Evolutionary conservation across 2,797 vertebrate species (phyloP).

Genomic region (Xenopus petersii): DNA sequence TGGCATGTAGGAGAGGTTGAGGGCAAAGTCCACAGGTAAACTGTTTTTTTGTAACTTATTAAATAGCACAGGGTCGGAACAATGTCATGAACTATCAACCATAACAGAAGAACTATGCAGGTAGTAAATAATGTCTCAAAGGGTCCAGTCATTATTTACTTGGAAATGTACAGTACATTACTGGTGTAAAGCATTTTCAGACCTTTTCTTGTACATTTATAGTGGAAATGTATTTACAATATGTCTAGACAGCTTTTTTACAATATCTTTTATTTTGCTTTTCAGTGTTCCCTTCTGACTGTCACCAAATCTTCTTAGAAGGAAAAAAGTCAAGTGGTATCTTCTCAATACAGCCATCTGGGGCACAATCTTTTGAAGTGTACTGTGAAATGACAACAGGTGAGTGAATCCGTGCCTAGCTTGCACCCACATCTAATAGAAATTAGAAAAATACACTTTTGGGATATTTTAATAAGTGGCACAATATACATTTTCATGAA

Average conservation of each 20-base stretch:
- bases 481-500: too few relatives aligned
- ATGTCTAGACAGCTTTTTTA: neutral
- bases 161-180: too few relatives aligned
- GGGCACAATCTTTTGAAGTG: constrained; percentile 76
- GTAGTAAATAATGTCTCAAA: too few relatives aligned
- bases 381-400: constrained; percentile 86
- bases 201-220: too few relatives aligned
- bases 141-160: too few relatives aligned
- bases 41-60: neutral
- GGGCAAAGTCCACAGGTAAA: constrained; percentile 50
- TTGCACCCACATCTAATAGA: too few relatives aligned
- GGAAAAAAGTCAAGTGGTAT: constrained; percentile 78
- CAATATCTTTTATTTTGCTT: neutral
- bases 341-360: constrained; percentile 79
- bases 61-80: neutral
- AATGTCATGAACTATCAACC: too few relatives aligned
- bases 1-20: constrained; percentile 35
- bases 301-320: constrained; percentile 83
- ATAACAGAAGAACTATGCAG: too few relatives aligned
- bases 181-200: too few relatives aligned
- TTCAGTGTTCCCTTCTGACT: constrained; percentile 74
- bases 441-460: too few relatives aligned
- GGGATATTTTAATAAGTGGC: too few relatives aligned
- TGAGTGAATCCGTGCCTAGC: constrained; percentile 50
- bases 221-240: too few relatives aligned